Evolutionary conservation across 2,888 invertebrate genomes (phyloP), one percentile per base, ranked within the genome.

Genomic region (Creontiades dilutus): DNA sequence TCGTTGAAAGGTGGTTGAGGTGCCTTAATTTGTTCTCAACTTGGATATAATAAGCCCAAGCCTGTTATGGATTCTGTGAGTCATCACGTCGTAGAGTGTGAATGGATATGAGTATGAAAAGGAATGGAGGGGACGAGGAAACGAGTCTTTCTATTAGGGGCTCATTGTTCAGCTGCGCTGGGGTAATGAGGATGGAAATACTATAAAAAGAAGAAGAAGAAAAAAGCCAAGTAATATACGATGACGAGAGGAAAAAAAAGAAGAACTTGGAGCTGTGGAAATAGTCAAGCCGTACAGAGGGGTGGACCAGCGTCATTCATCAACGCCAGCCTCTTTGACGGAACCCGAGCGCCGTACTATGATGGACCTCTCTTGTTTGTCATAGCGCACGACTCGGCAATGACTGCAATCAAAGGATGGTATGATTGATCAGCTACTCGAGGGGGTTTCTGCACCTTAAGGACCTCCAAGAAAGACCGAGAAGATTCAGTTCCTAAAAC

Each of bases 251-350:
- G n/a, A 23, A 68, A 68, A 7, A 23, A 68, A 19, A 23, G 37
- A 37, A 37, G 37, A 37, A 37, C 37, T 37, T 68, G 27, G 68
- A 68, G 23, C 27, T 23, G 68, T 68, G 68, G 27, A 23, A 68
- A 68, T 68, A 68, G 68, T 27, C 23, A 68, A 23, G 68, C 23
- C 19, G 68, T 9, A 23, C 16, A 16, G 68, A 68, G 27, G 27
- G 68, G 68, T 68, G 68, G 68, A 68, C 68, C 68, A 23, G 68
- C 23, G 68, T 68, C 68, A 68, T 68, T 68, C 68, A 68, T 68
- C 68, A 68, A 68, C n/a, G 19, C 23, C 57, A 57, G 68, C 23
- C 68, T 68, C 68, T 68, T 68, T 68, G 68, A 68, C 68, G 68
- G 68, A 68, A 68, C 19, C 68, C 23, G 23, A 68, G 23, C 19